Conservation (phyloP, 2,113 vertebrate genomes). For the Pandion haliaetus region DNA sequence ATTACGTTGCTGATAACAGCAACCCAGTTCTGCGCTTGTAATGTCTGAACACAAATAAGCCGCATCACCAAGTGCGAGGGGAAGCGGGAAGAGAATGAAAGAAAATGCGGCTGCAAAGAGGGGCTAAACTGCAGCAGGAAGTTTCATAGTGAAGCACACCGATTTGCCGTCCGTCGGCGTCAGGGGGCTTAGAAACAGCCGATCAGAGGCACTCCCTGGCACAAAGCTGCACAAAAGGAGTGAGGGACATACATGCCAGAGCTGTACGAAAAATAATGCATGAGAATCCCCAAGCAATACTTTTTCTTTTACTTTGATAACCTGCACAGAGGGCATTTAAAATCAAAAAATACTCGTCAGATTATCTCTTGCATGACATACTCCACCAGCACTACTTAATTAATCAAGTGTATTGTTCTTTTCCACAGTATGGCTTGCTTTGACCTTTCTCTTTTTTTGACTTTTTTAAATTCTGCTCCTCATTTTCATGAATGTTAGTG, state of each 20-base stretch:
- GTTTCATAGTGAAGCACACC: neutral
- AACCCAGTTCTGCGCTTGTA: neutral
- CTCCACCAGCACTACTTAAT: neutral
- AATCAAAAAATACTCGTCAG: neutral
- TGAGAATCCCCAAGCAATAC: neutral
- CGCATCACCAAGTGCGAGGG: neutral
- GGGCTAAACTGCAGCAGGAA: neutral
- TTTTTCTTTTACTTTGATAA: neutral
- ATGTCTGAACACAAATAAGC: rapidly evolving
- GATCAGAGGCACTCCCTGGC: neutral
- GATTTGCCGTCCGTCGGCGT: neutral
- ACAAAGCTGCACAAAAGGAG: neutral
- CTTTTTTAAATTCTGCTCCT: neutral
- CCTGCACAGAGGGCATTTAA: neutral
- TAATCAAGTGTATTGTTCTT: neutral
- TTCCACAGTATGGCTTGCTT: neutral
- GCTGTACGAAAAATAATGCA: neutral
- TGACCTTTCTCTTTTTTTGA: neutral
- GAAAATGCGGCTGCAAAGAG: neutral
- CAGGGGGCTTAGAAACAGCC: neutral
- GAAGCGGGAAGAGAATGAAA: neutral
- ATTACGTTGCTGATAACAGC: neutral
- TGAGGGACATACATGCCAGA: neutral
- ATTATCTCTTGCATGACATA: neutral
- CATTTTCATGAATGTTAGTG: neutral